phyloP scores from a whole-genome alignment of 2,888 invertebrate genomes.

The Trilocha varians region DNA sequence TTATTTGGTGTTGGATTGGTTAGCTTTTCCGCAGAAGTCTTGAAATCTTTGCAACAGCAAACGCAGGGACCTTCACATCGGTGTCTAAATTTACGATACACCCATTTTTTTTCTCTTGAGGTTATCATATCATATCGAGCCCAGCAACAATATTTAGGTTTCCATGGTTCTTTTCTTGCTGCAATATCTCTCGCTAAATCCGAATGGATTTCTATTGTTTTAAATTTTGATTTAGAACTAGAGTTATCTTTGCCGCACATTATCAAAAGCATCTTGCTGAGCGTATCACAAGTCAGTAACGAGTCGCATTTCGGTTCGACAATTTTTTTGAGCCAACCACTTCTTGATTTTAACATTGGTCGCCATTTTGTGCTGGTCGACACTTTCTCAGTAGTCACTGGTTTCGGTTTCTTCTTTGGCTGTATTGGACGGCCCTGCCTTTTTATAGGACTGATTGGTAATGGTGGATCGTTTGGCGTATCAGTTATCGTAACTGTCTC shows the following conservation, averaged over 20 bases:
- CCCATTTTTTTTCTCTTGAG: constrained; percentile 9
- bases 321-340: neutral
- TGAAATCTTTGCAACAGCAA: constrained; percentile 39
- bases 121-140: constrained; percentile 15
- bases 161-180: constrained; percentile 4
- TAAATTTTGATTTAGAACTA: constrained; percentile 6
- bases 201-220: neutral
- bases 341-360: neutral
- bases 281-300: constrained; percentile 37
- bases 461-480: too few species aligned
- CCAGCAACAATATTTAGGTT: constrained; percentile 35
- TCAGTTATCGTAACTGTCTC: too few species aligned
- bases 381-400: too few species aligned
- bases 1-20: too few species aligned
- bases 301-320: constrained; percentile 11
- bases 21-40: too few species aligned
- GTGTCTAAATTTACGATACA: constrained; percentile 12
- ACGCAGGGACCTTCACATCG: constrained; percentile 16
- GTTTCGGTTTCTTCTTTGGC: too few species aligned
- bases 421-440: too few species aligned
- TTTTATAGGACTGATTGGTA: too few species aligned
- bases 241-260: constrained; percentile 13
- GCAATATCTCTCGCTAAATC: neutral
- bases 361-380: too few species aligned
- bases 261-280: constrained; percentile 45